Percentiles rank a stretch among this genome's conserved stretches.
phyloP scores from a whole-genome alignment of 2,797 vertebrate genomes.

The Semaprochilodus insignis region DNA sequence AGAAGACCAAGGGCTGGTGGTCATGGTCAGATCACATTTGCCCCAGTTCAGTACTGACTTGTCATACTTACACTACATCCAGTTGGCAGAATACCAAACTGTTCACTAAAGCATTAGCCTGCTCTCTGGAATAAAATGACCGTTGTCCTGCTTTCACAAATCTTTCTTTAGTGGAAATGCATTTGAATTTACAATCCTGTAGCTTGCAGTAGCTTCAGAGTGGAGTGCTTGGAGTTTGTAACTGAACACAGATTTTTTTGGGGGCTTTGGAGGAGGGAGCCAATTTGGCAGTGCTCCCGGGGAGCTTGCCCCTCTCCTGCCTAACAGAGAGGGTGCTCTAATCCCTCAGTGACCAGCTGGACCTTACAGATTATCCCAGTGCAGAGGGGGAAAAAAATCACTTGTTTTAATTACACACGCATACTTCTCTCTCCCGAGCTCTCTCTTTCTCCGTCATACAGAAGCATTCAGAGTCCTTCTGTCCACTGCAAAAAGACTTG shows the following conservation, averaged over 20 bases:
- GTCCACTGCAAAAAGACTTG: slow-evolving; percentile 23
- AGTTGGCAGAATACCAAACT: neutral
- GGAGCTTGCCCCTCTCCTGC: slow-evolving; percentile 78
- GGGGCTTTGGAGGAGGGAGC: slow-evolving; percentile 67
- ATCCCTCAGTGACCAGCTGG: slow-evolving; percentile 82
- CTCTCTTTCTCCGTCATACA: slow-evolving; percentile 40
- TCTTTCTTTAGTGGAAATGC: neutral
- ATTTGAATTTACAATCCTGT: neutral
- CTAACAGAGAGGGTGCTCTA: slow-evolving; percentile 71
- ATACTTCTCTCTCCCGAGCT: slow-evolving; percentile 41
- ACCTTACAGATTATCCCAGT: slow-evolving; percentile 79
- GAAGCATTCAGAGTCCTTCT: neutral
- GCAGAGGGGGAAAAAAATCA: slow-evolving; percentile 71
- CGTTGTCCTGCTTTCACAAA: neutral
- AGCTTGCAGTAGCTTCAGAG: neutral
- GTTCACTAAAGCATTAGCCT: neutral
- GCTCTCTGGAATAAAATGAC: neutral
- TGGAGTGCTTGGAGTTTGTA: slow-evolving; percentile 5
- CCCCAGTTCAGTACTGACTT: neutral
- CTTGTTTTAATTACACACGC: slow-evolving; percentile 83
- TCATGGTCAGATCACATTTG: neutral
- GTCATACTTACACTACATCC: neutral
- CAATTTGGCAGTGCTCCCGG: slow-evolving; percentile 77
- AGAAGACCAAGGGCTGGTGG: neutral
- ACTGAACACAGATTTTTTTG: slow-evolving; percentile 6